These are phyloP conservation scores for Barbus barbus DNA, from an alignment of 2,113 vertebrate genomes.

Conservation along the genomic window DNA sequence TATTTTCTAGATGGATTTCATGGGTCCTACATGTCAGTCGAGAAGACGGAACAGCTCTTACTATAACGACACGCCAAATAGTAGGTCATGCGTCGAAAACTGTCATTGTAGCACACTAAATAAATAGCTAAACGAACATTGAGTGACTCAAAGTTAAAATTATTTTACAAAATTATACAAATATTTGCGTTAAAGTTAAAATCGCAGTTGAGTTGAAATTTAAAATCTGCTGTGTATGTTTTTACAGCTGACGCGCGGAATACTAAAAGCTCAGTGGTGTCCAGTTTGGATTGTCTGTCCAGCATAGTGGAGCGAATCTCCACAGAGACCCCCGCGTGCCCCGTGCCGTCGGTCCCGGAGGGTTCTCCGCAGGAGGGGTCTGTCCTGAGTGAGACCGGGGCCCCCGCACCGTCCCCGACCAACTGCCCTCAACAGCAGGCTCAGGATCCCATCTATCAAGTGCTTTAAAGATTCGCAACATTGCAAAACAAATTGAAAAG, in stretches of 20 bases:
- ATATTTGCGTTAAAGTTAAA: no score
- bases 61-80: conserved; percentile 81
- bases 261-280: conserved; percentile 85
- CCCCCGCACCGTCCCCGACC: conserved; percentile 69
- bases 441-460: conserved; percentile 88
- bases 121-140: not conserved
- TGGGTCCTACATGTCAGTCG: conserved; percentile 78
- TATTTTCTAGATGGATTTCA: conserved; percentile 86
- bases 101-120: not conserved
- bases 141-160: not conserved
- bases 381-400: conserved; percentile 64
- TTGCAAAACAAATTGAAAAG: conserved; percentile 22
- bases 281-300: conserved; percentile 94
- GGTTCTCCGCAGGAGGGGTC: conserved; percentile 72
- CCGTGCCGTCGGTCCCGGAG: conserved; percentile 70
- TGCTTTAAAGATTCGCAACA: conserved; percentile 76
- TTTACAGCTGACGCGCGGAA: conserved; percentile 73
- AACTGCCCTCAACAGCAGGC: conserved; percentile 68
- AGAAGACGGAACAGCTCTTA: conserved; percentile 83
- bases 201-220: not conserved
- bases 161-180: not conserved
- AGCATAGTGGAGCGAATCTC: conserved; percentile 98
- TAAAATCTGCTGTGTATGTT: no score
- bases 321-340: conserved; percentile 81
- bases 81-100: conserved; percentile 68